Evolutionary conservation across 2,888 invertebrate species (phyloP).

Genomic region (Chaitophorus viminalis): DNA sequence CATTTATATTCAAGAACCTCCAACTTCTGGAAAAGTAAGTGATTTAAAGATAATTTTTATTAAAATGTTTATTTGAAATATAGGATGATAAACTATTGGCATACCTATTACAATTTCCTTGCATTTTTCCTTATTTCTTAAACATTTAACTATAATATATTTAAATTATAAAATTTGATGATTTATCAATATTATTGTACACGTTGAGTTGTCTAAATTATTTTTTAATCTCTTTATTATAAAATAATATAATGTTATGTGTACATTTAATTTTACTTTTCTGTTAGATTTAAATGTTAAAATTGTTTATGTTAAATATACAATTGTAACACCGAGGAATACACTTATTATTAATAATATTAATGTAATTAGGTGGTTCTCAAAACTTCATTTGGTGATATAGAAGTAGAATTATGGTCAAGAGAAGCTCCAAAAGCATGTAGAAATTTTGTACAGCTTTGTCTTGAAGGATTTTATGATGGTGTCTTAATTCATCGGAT

Average conservation of each 20-base stretch:
- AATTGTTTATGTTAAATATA: no score
- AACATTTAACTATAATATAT: not conserved
- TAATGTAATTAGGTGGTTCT: constrained; percentile 81
- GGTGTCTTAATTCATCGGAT: constrained; percentile 92
- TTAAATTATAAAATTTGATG: not conserved
- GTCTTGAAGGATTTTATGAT: constrained; percentile 95
- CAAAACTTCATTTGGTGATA: constrained; percentile 93
- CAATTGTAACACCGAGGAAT: not conserved
- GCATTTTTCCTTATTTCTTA: not conserved
- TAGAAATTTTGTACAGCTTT: constrained; percentile 93
- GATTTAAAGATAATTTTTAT: constrained; percentile 30
- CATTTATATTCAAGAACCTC: constrained; percentile 97
- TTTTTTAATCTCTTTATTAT: not conserved
- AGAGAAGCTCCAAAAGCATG: constrained; percentile 96
- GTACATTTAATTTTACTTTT: not conserved
- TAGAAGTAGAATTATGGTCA: constrained; percentile 97
- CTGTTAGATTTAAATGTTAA: not conserved
- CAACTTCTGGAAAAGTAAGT: constrained; percentile 90
- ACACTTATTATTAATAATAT: not conserved
- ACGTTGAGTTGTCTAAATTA: not conserved
- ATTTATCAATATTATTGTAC: not conserved
- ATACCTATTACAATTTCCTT: no score
- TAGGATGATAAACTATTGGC: no score
- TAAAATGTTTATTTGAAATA: no score
- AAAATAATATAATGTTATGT: constrained; percentile 14